Base-by-base conservation (phyloP, 2,113 vertebrate genomes). In the Bubo bubo region DNA sequence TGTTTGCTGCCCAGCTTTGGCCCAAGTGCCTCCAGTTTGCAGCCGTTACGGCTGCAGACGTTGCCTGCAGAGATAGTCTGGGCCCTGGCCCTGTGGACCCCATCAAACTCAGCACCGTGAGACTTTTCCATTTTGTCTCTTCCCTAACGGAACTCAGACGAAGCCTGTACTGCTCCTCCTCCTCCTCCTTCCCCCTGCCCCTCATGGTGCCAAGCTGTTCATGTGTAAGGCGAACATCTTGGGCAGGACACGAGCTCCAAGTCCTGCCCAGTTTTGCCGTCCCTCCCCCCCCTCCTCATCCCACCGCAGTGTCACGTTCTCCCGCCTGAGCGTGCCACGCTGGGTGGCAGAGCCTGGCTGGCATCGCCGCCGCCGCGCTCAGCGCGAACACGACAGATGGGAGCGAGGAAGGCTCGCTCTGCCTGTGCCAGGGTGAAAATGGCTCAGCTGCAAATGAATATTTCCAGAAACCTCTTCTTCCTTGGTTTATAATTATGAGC, bases 401-500 rank as follows among this genome's bases (percentile, higher is more conserved):
- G 90, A 90, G 76, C 2, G 90, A 67, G 97, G 94, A 96, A 95
- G 89, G 95, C 94, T 91, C 27, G 11, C 62, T 84, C 94, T 23
- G 84, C 93, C 88, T 75, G 95, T 97, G 97, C 97, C 97, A 96
- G 96, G 95, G 97, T 96, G 97, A 95, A 93, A 97, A 95, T 93
- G 95, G 95, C 96, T 96, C 97, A 97, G 96, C 97, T 96, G 96
- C 96, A 96, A 80, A 97, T 88, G 96, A 96, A 97, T 97, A 96
- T 97, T 97, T 96, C 97, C 96, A 97, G 97, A 96, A 97, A 88
- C 90, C 95, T 94, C 94, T 90, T 79, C 91, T 96, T 97, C 87
- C 87, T 91, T 67, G 79, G 71, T 88, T 96, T 96, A 55, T 96
- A 97, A 97, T 97, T 96, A 96, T 26, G 92, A 97, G 96, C 96